phyloP scores from a whole-genome alignment of 2,113 vertebrate species.

The Panthera uncia region DNA sequence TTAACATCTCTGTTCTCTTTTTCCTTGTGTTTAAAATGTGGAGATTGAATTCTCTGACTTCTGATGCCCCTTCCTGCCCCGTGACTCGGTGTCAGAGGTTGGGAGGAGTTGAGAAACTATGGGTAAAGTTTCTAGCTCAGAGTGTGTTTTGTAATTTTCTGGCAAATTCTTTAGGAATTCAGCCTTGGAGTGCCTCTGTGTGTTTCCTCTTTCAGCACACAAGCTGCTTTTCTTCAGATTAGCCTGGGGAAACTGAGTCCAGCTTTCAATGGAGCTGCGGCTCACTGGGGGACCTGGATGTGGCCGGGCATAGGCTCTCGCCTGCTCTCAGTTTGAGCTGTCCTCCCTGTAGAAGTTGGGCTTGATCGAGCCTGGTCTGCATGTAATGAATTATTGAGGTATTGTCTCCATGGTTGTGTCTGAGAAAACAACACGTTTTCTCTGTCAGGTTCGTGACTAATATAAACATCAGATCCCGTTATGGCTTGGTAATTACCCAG shows the following conservation, averaged over 20 bases:
- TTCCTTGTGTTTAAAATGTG: neutral
- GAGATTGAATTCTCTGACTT: neutral
- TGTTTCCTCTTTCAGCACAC: neutral
- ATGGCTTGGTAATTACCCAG: conserved; percentile 49
- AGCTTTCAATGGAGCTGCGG: neutral
- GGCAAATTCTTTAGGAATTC: neutral
- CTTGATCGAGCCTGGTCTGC: conserved; percentile 1
- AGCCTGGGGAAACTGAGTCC: conserved; percentile 16
- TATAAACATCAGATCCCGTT: conserved; percentile 65
- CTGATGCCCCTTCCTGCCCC: neutral
- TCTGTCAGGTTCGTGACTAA: conserved; percentile 42
- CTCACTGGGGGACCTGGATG: neutral
- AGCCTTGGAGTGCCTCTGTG: neutral
- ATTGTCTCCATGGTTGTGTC: conserved; percentile 63
- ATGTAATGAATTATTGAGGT: conserved; percentile 53
- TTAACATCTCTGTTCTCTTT: neutral
- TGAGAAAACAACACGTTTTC: conserved; percentile 72
- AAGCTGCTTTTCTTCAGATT: neutral
- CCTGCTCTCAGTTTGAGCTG: neutral
- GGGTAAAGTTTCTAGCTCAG: neutral
- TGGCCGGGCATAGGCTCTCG: neutral
- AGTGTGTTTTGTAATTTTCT: neutral
- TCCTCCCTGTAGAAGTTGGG: neutral
- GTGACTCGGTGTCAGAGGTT: neutral
- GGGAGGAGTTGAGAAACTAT: neutral